Percentiles rank a stretch among this genome's conserved stretches.
These are phyloP conservation scores for Scalopus aquaticus DNA, from an alignment of 2,113 vertebrate species.

Conservation along the genomic window DNA sequence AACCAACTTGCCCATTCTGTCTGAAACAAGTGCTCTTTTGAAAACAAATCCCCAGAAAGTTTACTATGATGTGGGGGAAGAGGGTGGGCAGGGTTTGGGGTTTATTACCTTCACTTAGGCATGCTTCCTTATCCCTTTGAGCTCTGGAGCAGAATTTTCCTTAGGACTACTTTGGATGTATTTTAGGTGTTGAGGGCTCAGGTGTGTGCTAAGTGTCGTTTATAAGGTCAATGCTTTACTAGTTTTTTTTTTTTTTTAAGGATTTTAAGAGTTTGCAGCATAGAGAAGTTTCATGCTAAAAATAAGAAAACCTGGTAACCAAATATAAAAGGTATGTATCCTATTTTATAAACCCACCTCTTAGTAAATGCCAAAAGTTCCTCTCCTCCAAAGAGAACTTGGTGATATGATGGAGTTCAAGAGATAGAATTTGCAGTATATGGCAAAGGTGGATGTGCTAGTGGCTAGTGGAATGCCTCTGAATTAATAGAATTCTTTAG, in stretches of 20 bases:
- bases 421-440: not conserved
- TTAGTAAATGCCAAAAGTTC: constrained; percentile 35
- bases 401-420: not conserved
- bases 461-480: not conserved
- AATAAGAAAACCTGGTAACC: constrained; percentile 14
- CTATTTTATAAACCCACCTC: constrained; percentile 34
- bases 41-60: constrained; percentile 37
- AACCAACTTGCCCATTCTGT: not conserved
- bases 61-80: not conserved
- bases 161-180: not conserved
- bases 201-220: not conserved
- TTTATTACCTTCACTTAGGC: not conserved
- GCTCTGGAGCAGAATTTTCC: not conserved
- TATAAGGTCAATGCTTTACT: not conserved
- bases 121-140: not conserved
- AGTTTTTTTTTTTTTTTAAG: not conserved
- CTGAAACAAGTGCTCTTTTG: constrained; percentile 47
- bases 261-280: constrained; percentile 46
- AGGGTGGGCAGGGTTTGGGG: not conserved
- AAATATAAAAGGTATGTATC: not conserved
- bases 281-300: not conserved
- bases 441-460: constrained; percentile 40
- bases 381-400: constrained; percentile 69
- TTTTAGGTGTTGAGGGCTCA: not conserved
- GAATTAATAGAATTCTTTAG: constrained; percentile 29